Evolutionary conservation across 2,888 invertebrate species (phyloP).

Genomic region (Pomacea canaliculata): DNA sequence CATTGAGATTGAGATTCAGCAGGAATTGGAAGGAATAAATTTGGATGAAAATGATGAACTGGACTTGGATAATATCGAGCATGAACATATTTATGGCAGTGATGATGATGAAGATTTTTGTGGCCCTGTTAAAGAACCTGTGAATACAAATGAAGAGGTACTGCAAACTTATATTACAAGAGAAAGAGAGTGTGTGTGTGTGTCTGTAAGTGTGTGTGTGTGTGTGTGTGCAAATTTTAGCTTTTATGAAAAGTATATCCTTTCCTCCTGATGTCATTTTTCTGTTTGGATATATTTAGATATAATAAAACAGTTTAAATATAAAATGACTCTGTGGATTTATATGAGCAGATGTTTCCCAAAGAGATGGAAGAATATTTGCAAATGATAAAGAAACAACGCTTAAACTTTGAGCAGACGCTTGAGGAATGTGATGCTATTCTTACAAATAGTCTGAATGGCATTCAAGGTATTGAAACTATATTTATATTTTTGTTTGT

Average conservation of each 20-base stretch:
- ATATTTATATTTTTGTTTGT: background rate
- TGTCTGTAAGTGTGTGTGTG: no score
- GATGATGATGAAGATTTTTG: background rate
- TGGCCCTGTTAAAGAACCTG: background rate
- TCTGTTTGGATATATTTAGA: no score
- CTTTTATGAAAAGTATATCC: no score
- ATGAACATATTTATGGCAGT: constrained; percentile 5
- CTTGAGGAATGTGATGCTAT: constrained; percentile 55
- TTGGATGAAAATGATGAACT: constrained; percentile 37
- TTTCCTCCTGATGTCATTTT: no score
- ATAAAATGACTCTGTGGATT: no score
- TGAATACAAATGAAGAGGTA: background rate
- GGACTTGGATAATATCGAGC: constrained; percentile 20
- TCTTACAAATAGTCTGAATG: constrained; percentile 18
- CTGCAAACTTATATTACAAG: background rate
- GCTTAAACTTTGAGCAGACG: constrained; percentile 44
- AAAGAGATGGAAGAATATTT: constrained; percentile 16
- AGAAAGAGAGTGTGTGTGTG: background rate
- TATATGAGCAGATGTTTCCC: background rate
- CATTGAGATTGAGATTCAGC: constrained; percentile 50
- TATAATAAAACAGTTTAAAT: no score
- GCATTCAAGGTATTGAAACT: background rate
- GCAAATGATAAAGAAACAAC: constrained; percentile 15
- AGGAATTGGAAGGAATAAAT: constrained; percentile 48
- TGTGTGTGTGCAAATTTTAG: no score